Base-by-base conservation (phyloP, 1,140 invertebrate genomes). In the Brachionus rubens region DNA sequence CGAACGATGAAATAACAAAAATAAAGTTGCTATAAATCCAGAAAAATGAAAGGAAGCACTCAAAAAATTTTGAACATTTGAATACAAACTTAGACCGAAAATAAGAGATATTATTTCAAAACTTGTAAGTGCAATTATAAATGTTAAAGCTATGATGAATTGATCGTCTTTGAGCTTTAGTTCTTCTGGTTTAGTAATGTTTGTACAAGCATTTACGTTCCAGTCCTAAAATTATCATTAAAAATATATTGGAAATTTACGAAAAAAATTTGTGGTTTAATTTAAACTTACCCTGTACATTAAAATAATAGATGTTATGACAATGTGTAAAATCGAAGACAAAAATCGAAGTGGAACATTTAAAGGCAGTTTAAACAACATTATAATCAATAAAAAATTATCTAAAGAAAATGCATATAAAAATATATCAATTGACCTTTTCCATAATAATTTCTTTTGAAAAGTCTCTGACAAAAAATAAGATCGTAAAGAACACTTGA, bases 11-110 rank as follows among this genome's bases (percentile, higher is more conserved):
- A 72, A 72, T 6, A 72, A 21, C 2, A 72, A 50, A 19, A 72
- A 72, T 1, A 72, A 24, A 50, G 46, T 28, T 12, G 68, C 43
- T 0, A 72, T 16, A 36, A 54, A 48, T 14, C 68, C 68, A 2
- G 68, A 48, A 9, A 72, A 50, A 54, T 72, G 68, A 30, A 72
- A 72, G 1, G 36, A 50, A 16, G 50, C 16, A 26, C 68, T 72
- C 6, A 54, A 9, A 50, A 72, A 72, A 40, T 48, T 72, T 40
- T 72, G 68, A 33, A 72, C 0, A 54, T 72, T 72, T 36, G 68
- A 72, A 54, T 72, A 72, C 3, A 72, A 3, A 9, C 46, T 72
- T 36, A 48, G 12, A 0, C 68, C 68, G 33, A 72, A 41, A 24
- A 72, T 50, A 4, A 48, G 14, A 24, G 68, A 72, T 21, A 54